Conservation (phyloP, 2,113 vertebrate genomes). For the Nasalis larvatus region DNA sequence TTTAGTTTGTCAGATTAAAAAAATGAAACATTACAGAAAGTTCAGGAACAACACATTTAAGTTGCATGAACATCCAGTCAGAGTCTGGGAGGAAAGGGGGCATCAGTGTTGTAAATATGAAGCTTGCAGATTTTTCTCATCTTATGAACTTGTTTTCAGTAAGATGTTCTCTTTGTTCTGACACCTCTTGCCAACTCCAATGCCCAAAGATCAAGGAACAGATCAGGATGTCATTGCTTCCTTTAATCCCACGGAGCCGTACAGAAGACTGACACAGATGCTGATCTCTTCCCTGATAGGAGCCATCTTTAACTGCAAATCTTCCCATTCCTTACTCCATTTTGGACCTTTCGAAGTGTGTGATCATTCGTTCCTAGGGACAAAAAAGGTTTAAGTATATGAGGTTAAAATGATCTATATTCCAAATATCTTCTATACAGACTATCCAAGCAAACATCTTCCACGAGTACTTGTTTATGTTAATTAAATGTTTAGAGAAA, state of each 20-base stretch:
- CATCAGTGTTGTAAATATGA: slow-evolving; percentile 81
- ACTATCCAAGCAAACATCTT: not conserved
- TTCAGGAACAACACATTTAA: slow-evolving; percentile 83
- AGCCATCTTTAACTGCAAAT: slow-evolving; percentile 36
- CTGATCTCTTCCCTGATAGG: slow-evolving; percentile 66
- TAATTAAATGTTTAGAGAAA: not conserved
- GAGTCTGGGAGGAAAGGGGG: slow-evolving; percentile 47
- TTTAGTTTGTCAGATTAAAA: slow-evolving; percentile 86
- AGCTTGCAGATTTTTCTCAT: slow-evolving; percentile 79
- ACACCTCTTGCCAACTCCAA: slow-evolving; percentile 74
- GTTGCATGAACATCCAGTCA: slow-evolving; percentile 83
- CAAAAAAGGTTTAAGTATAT: slow-evolving; percentile 37
- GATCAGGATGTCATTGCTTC: slow-evolving; percentile 79
- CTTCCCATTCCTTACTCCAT: slow-evolving; percentile 86
- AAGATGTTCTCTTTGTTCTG: slow-evolving; percentile 50
- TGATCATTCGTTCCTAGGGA: slow-evolving; percentile 90
- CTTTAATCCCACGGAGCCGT: slow-evolving; percentile 62
- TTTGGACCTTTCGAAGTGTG: slow-evolving; percentile 91
- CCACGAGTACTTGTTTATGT: not conserved
- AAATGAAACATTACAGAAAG: slow-evolving; percentile 84
- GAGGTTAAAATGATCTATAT: slow-evolving; percentile 13
- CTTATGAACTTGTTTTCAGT: slow-evolving; percentile 77
- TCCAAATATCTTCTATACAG: slow-evolving; percentile 28
- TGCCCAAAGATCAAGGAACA: slow-evolving; percentile 76
- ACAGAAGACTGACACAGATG: slow-evolving; percentile 51